Percentiles rank a stretch among this genome's conserved stretches.
phyloP scores from a whole-genome alignment of 1,140 invertebrate species.

The Brachionus plicatilis region DNA sequence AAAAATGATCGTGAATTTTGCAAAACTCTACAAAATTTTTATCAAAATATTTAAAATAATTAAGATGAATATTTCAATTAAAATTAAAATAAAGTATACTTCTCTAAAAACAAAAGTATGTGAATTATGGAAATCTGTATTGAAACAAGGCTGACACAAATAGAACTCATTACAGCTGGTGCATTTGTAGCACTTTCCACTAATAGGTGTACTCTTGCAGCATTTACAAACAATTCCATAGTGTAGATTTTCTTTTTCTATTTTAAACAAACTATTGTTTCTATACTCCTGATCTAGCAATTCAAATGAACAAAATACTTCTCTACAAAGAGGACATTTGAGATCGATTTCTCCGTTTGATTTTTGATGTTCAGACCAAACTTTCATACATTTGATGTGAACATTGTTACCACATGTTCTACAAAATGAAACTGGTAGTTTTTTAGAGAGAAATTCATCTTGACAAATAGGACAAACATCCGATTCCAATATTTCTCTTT shows the following conservation, averaged over 20 bases:
- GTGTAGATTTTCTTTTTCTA: conserved; percentile 46
- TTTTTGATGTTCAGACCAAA: conserved; percentile 55
- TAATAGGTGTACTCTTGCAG: conserved; percentile 50
- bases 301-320: conserved; percentile 54
- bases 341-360: conserved; percentile 47
- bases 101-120: conserved; percentile 54
- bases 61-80: background rate
- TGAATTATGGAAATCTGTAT: conserved; percentile 50
- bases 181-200: conserved; percentile 57
- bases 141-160: conserved; percentile 54
- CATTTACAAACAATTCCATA: conserved; percentile 47
- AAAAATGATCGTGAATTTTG: too few species aligned
- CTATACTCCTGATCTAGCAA: conserved; percentile 49
- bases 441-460: conserved; percentile 54
- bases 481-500: conserved; percentile 51
- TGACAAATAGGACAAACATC: conserved; percentile 57
- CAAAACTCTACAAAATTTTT: too few species aligned
- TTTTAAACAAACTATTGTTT: conserved; percentile 44
- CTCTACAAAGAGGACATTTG: conserved; percentile 55
- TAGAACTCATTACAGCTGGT: conserved; percentile 47
- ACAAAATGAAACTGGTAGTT: conserved; percentile 54
- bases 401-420: conserved; percentile 56
- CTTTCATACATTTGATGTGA: conserved; percentile 56
- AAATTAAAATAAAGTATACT: conserved; percentile 44
- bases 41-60: too few species aligned